A percentile compares a stretch with the other conserved stretches of the same genome.
Evolutionary conservation across 2,888 invertebrate genomes (phyloP).

Genomic region (Nomada ruficornis): DNA sequence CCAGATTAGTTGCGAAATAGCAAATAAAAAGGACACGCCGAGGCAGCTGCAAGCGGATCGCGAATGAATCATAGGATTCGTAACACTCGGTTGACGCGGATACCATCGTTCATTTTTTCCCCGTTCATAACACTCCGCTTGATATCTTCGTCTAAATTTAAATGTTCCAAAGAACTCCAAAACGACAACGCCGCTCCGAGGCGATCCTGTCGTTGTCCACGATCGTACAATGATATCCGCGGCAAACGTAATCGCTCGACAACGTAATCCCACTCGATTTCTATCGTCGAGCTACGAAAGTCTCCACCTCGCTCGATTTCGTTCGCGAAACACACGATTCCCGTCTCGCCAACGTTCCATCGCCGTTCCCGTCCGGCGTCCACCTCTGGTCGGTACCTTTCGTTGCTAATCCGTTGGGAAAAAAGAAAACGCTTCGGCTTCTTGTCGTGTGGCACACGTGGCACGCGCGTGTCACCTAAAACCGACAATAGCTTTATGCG

Average conservation of each 20-base stretch:
- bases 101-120: background rate
- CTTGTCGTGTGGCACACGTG: constrained; percentile 64
- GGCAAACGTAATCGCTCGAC: background rate
- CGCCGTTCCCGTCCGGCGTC: background rate
- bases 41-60: background rate
- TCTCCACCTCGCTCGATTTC: constrained; percentile 2
- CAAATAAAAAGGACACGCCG: background rate
- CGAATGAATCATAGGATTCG: background rate
- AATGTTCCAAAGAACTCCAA: too few species aligned
- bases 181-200: too few species aligned
- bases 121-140: too few species aligned
- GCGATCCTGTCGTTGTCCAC: background rate
- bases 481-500: constrained; percentile 79
- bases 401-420: background rate
- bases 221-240: background rate
- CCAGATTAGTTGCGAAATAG: background rate
- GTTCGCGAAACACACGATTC: constrained; percentile 14
- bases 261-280: background rate
- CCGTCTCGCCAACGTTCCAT: constrained; percentile 10
- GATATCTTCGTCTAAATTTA: too few species aligned
- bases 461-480: constrained; percentile 79
- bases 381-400: background rate
- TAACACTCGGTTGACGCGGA: background rate
- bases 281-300: background rate
- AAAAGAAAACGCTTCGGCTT: background rate